Conservation (phyloP, 2,797 vertebrate genomes). For the Adelosebastes latens region DNA sequence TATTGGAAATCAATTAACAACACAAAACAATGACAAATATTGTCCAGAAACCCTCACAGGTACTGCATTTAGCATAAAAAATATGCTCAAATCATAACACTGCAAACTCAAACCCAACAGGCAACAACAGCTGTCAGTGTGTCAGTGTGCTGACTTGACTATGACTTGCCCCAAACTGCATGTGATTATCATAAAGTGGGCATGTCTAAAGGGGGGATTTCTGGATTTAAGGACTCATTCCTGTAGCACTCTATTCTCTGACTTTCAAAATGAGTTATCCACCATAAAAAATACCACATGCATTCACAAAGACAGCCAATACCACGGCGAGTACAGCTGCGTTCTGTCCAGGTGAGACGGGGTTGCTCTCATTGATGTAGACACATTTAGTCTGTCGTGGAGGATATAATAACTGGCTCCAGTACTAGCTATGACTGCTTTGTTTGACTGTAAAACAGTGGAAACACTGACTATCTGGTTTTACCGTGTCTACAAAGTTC, state of each 20-base stretch:
- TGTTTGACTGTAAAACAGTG: conserved; percentile 26
- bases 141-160: no score
- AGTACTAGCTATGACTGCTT: not conserved
- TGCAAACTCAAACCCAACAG: no score
- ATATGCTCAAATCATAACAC: no score
- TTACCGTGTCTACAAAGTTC: not conserved
- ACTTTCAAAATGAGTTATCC: conserved; percentile 14
- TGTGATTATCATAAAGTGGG: no score
- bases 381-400: conserved; percentile 24
- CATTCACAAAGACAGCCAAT: not conserved
- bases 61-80: no score
- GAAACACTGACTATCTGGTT: conserved; percentile 42
- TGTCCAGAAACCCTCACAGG: no score
- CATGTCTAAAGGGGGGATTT: no score
- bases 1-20: no score
- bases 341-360: conserved; percentile 11
- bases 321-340: not conserved
- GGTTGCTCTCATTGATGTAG: conserved; percentile 25
- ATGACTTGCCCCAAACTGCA: no score
- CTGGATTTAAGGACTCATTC: no score
- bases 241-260: not conserved
- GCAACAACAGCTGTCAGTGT: no score
- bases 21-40: no score
- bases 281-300: conserved; percentile 1
- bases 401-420: conserved; percentile 4